These are phyloP conservation scores for Steinernema carpocapsae DNA, from an alignment of 2,888 invertebrate species.

Conservation along the genomic window DNA sequence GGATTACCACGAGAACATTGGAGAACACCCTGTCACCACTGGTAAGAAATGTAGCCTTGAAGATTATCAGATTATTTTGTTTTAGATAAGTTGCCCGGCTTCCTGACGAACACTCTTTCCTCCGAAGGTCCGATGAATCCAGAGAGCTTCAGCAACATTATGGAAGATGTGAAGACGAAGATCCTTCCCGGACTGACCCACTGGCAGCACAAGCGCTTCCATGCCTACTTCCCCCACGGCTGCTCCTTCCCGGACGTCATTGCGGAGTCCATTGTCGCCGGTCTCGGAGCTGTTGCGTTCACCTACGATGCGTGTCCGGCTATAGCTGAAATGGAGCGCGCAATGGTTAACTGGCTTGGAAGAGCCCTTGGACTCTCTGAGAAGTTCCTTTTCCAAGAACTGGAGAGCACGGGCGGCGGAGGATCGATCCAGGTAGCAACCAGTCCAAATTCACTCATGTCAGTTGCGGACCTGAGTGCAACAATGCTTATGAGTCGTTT, in stretches of 20 bases:
- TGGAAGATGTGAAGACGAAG: conserved; percentile 82
- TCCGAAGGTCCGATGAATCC: conserved; percentile 81
- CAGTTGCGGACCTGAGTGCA: too few relatives aligned
- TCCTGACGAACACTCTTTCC: conserved; percentile 80
- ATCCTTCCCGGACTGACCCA: conserved; percentile 94
- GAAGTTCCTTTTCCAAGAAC: conserved; percentile 76
- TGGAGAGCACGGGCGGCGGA: conserved; percentile 37
- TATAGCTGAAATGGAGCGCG: conserved; percentile 91
- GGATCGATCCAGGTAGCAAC: conserved; percentile 39
- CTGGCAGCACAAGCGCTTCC: conserved; percentile 97
- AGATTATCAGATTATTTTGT: background rate
- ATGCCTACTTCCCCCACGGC: conserved; percentile 97
- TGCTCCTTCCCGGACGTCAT: conserved; percentile 93
- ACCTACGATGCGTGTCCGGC: conserved; percentile 89
- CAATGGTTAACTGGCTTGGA: conserved; percentile 91
- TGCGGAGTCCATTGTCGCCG: conserved; percentile 89
- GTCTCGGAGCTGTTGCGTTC: conserved; percentile 36
- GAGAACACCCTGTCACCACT: conserved; percentile 82
- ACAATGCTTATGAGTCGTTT: too few relatives aligned
- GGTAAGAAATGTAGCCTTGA: conserved; percentile 72
- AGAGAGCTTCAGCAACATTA: conserved; percentile 83
- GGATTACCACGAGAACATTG: conserved; percentile 82
- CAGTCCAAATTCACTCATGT: too few relatives aligned
- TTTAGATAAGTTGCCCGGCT: conserved; percentile 77
- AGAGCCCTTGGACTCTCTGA: conserved; percentile 89